phyloP scores from a whole-genome alignment of 2,888 invertebrate genomes.

The Rhamphomyia laevipes region DNA sequence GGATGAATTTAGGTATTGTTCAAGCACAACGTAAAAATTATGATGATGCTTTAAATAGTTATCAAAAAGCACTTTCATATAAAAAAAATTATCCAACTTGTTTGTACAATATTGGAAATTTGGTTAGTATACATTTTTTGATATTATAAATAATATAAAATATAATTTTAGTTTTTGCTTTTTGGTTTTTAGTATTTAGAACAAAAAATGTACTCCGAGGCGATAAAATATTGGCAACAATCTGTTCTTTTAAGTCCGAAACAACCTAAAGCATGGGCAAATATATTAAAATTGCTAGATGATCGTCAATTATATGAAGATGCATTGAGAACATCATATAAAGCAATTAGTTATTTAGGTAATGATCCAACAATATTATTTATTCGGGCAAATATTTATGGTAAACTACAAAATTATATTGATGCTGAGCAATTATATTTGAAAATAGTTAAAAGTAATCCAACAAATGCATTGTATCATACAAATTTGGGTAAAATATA shows the following conservation, averaged over 20 bases:
- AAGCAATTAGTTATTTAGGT: slow-evolving; percentile 59
- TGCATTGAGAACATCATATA: slow-evolving; percentile 57
- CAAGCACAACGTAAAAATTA: slow-evolving; percentile 60
- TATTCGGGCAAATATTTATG: slow-evolving; percentile 77
- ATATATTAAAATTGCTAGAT: slow-evolving; percentile 74
- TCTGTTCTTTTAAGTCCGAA: slow-evolving; percentile 65
- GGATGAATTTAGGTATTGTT: slow-evolving; percentile 97
- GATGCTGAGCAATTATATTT: slow-evolving; percentile 75
- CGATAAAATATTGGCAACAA: slow-evolving; percentile 69
- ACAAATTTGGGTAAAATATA: slow-evolving; percentile 86
- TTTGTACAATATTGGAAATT: slow-evolving; percentile 87
- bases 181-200: slow-evolving; percentile 71
- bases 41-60: slow-evolving; percentile 64
- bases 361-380: slow-evolving; percentile 69
- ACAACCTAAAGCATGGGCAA: slow-evolving; percentile 85
- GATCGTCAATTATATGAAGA: slow-evolving; percentile 56
- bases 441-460: slow-evolving; percentile 56
- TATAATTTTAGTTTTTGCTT: background rate
- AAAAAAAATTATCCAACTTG: slow-evolving; percentile 81
- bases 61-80: slow-evolving; percentile 63
- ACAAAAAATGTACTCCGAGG: slow-evolving; percentile 56
- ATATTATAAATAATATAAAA: background rate
- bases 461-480: slow-evolving; percentile 67
- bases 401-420: slow-evolving; percentile 63
- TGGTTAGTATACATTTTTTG: slow-evolving; percentile 41